Conservation (phyloP, 1,140 invertebrate species). For the Ephestia elutella region DNA sequence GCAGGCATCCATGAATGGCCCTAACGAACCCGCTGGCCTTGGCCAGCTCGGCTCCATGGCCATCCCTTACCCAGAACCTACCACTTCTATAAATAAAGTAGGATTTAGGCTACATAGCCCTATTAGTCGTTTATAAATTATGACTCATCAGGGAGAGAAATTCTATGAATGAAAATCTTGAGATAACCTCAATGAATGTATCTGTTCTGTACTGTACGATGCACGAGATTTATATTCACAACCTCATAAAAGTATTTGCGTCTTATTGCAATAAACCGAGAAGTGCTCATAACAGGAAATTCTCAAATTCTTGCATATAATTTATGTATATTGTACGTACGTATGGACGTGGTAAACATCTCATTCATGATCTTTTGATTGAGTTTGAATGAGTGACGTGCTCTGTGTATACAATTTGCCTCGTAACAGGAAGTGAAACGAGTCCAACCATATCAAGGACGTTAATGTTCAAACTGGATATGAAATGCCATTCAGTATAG, state of each 20-base stretch:
- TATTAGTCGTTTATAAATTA: not conserved
- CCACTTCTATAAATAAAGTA: not conserved
- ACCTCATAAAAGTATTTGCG: not conserved
- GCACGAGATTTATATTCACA: slow-evolving; percentile 18
- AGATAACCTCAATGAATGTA: no score
- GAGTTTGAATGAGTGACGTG: slow-evolving; percentile 67
- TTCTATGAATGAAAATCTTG: no score
- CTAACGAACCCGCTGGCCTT: slow-evolving; percentile 70
- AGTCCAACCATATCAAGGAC: slow-evolving; percentile 65
- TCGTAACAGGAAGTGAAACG: slow-evolving; percentile 64
- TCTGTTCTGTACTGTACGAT: no score
- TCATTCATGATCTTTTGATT: slow-evolving; percentile 68
- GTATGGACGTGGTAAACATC: slow-evolving; percentile 57
- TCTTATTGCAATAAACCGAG: not conserved
- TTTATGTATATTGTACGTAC: slow-evolving; percentile 31
- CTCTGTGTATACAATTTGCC: slow-evolving; percentile 54
- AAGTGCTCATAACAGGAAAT: slow-evolving; percentile 52
- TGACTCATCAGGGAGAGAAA: not conserved
- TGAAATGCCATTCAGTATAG: slow-evolving; percentile 18
- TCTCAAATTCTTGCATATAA: slow-evolving; percentile 43
- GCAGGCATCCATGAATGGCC: slow-evolving; percentile 67
- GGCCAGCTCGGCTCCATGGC: slow-evolving; percentile 39
- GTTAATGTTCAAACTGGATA: slow-evolving; percentile 52
- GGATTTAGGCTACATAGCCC: no score
- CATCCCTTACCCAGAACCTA: slow-evolving; percentile 17